Percentiles rank a stretch among this genome's conserved stretches.
Evolutionary conservation across 2,888 invertebrate species (phyloP).

Genomic region (Zele albiditarsus): DNA sequence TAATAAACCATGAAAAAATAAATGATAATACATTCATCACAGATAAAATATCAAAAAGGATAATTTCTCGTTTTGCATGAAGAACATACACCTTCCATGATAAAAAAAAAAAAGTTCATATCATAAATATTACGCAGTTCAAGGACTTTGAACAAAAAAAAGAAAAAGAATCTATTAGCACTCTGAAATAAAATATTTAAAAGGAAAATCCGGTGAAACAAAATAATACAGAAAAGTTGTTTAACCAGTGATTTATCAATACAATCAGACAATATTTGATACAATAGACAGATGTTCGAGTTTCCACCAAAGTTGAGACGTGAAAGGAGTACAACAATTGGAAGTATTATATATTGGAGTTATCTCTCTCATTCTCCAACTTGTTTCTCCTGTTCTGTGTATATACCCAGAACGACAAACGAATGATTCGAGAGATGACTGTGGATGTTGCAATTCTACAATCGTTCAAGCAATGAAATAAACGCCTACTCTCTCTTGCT

Average conservation of each 20-base stretch:
- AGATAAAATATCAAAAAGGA: too few relatives aligned
- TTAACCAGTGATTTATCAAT: neutral
- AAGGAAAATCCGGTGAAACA: neutral
- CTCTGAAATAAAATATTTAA: neutral
- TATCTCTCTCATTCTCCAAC: neutral
- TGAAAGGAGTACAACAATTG: neutral
- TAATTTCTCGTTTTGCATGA: too few relatives aligned
- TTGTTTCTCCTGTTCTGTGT: neutral
- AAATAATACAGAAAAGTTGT: neutral
- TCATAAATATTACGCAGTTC: too few relatives aligned
- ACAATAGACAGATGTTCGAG: neutral
- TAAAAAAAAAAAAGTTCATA: too few relatives aligned
- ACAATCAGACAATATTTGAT: neutral
- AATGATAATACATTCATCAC: too few relatives aligned
- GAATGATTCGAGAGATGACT: slow-evolving; percentile 10
- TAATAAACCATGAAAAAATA: too few relatives aligned
- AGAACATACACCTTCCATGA: too few relatives aligned
- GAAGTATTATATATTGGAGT: neutral
- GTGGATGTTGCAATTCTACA: slow-evolving; percentile 57
- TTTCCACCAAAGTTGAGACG: neutral
- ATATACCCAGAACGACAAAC: neutral
- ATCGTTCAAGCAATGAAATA: slow-evolving; percentile 60
- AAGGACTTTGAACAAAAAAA: too few relatives aligned
- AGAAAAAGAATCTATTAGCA: too few relatives aligned
- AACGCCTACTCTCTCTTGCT: slow-evolving; percentile 46